These are phyloP conservation scores for Vulpes lagopus DNA, from an alignment of 2,113 vertebrate genomes.

Conservation along the genomic window DNA sequence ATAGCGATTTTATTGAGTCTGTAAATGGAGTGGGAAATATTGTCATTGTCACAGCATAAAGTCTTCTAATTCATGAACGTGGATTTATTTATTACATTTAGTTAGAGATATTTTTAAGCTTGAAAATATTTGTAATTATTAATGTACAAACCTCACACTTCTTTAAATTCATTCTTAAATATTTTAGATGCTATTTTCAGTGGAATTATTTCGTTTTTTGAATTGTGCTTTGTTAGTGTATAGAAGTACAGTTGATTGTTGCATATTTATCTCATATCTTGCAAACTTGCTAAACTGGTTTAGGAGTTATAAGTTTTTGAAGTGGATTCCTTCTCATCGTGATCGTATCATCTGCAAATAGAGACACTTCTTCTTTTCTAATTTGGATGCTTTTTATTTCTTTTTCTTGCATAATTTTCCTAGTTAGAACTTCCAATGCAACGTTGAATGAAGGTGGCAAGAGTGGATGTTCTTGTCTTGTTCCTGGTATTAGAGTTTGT, in stretches of 20 bases:
- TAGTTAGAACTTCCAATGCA: background rate
- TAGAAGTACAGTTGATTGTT: background rate
- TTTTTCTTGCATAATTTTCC: background rate
- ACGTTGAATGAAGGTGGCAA: background rate
- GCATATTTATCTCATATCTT: background rate
- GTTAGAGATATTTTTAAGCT: background rate
- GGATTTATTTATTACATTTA: background rate
- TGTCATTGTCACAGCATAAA: background rate
- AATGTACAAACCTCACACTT: background rate
- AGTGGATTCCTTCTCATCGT: background rate
- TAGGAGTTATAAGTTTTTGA: background rate
- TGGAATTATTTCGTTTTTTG: slow-evolving; percentile 6
- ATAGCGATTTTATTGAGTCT: background rate
- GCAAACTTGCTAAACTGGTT: background rate
- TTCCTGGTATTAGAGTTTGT: background rate
- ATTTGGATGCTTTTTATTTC: background rate
- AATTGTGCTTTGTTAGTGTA: background rate
- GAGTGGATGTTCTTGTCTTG: background rate
- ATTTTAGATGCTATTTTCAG: background rate
- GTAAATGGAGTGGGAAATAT: background rate
- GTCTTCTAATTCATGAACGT: background rate
- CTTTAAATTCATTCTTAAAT: background rate
- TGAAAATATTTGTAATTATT: background rate
- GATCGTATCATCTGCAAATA: background rate
- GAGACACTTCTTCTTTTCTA: background rate